Evolutionary conservation across 2,888 invertebrate genomes (phyloP).

Genomic region (Allacma fusca): DNA sequence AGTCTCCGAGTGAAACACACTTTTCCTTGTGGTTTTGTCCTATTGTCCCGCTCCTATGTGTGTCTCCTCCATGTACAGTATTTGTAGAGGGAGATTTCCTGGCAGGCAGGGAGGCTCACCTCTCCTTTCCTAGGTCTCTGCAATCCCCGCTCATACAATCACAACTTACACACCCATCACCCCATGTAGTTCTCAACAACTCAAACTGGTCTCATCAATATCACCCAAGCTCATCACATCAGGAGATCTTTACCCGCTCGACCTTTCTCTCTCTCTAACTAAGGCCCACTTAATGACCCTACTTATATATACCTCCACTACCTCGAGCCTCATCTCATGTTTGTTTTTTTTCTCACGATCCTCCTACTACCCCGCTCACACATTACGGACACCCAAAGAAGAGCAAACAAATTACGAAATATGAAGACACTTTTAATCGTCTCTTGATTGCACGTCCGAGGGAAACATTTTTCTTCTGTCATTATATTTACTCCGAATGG

Average conservation of each 20-base stretch:
- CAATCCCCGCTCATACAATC: too few relatives aligned
- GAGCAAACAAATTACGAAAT: slow-evolving; percentile 50
- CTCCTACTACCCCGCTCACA: too few relatives aligned
- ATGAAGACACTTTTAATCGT: slow-evolving; percentile 51
- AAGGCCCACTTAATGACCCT: slow-evolving; percentile 9
- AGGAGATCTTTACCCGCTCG: background rate
- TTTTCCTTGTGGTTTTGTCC: too few relatives aligned
- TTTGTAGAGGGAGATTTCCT: too few relatives aligned
- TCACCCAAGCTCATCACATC: slow-evolving; percentile 33
- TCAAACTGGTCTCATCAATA: slow-evolving; percentile 28
- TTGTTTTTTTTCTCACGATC: slow-evolving; percentile 26
- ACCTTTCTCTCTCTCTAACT: background rate
- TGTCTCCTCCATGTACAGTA: background rate
- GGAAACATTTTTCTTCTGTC: background rate
- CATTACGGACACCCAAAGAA: too few relatives aligned
- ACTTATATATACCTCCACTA: slow-evolving; percentile 19
- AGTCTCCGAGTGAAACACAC: too few relatives aligned
- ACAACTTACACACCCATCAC: too few relatives aligned
- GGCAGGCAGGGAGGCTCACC: too few relatives aligned
- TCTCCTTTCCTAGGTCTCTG: too few relatives aligned
- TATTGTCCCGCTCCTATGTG: background rate
- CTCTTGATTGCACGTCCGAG: slow-evolving; percentile 42
- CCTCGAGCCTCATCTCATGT: slow-evolving; percentile 42
- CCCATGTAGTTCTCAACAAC: slow-evolving; percentile 13
- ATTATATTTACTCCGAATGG: background rate